Evolutionary conservation across 2,797 vertebrate species (phyloP).

Genomic region (Melanotaenia parkinsoni): DNA sequence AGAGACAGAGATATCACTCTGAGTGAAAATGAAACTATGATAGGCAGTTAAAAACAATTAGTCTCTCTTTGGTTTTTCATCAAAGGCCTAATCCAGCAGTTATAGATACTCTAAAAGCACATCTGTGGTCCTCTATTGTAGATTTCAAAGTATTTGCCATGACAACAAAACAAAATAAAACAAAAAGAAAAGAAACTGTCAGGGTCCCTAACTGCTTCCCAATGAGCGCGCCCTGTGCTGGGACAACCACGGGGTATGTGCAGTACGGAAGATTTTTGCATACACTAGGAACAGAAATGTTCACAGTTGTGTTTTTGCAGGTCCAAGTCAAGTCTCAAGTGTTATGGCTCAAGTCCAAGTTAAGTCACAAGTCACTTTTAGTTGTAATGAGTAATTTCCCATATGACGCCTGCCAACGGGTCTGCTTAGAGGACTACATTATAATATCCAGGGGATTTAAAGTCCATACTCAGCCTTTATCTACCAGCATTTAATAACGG

Average conservation of each 20-base stretch:
- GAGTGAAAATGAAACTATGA: conserved; percentile 15
- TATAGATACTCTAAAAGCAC: neutral
- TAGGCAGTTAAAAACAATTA: conserved; percentile 23
- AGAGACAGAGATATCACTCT: conserved; percentile 7
- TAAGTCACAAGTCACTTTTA: too few species aligned
- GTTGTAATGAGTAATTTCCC: too few species aligned
- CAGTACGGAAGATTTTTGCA: neutral
- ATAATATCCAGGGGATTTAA: too few species aligned
- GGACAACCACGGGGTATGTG: neutral
- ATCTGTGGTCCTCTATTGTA: neutral
- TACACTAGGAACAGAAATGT: too few species aligned
- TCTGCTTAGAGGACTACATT: too few species aligned
- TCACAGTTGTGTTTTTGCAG: too few species aligned
- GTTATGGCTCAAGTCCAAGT: too few species aligned
- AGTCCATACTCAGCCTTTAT: too few species aligned
- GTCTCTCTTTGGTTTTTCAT: conserved; percentile 13
- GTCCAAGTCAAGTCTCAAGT: too few species aligned
- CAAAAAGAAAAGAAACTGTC: too few species aligned
- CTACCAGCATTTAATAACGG: too few species aligned
- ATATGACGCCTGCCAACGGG: too few species aligned
- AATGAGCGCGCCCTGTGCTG: neutral
- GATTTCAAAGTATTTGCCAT: neutral
- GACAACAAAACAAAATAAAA: neutral
- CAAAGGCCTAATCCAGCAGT: neutral
- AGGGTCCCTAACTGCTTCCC: neutral